Percentiles rank a stretch among this genome's conserved stretches.
These are phyloP conservation scores for Cheilosia urbana DNA, from an alignment of 2,888 invertebrate species.

Conservation along the genomic window DNA sequence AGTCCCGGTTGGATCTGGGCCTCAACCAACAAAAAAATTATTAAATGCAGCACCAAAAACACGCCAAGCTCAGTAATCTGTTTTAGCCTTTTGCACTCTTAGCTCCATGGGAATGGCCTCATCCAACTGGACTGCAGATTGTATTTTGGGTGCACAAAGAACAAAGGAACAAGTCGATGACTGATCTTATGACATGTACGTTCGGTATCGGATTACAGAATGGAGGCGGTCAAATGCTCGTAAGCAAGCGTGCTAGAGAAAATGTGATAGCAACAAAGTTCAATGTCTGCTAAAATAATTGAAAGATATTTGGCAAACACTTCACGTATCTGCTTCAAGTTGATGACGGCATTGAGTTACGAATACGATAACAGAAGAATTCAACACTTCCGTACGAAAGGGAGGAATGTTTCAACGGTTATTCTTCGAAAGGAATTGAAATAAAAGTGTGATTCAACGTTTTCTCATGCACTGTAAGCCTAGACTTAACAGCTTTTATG, in stretches of 20 bases:
- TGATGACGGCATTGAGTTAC: slow-evolving; percentile 24
- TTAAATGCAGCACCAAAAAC: not conserved
- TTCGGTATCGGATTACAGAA: not conserved
- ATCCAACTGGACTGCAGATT: not conserved
- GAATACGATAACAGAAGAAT: slow-evolving; percentile 4
- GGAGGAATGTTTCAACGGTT: slow-evolving; percentile 2
- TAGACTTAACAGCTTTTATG: slow-evolving; percentile 13
- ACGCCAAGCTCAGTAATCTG: not conserved
- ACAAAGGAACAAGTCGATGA: not conserved
- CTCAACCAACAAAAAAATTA: too few species aligned
- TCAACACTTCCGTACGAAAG: slow-evolving; percentile 8
- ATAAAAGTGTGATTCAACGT: slow-evolving; percentile 30
- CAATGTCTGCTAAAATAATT: slow-evolving; percentile 34
- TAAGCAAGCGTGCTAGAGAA: not conserved
- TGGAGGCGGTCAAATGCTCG: not conserved
- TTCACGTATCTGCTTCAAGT: slow-evolving; percentile 40
- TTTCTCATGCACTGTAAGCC: slow-evolving; percentile 9
- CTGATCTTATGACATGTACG: not conserved
- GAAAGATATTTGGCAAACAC: slow-evolving; percentile 28
- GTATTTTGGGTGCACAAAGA: not conserved
- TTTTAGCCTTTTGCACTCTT: not conserved
- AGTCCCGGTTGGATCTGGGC: too few species aligned
- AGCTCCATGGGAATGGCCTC: not conserved
- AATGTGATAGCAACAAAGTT: slow-evolving; percentile 44
- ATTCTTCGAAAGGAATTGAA: slow-evolving; percentile 10